Base-by-base conservation (phyloP, 2,797 vertebrate species). In the Schizothorax lantsangensis region DNA sequence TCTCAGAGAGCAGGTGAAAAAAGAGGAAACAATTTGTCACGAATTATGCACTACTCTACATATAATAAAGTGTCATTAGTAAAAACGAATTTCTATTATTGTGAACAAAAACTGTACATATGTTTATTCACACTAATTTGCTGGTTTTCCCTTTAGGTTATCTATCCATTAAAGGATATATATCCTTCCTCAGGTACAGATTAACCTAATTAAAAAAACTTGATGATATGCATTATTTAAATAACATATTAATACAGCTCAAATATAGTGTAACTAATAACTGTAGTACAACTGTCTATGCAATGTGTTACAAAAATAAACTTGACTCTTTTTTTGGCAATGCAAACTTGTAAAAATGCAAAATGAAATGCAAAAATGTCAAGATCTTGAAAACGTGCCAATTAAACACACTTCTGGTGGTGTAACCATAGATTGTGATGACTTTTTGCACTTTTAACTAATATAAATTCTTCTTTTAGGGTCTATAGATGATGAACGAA, bases 141-240 rank as follows among this genome's bases (percentile, higher is more conserved):
- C 23, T 84, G 19, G 8, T 5, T 87, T 88, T 36, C 83, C 36
- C 15, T 80, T 86, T 93, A 99, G 98, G 97, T 99, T 78, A 99
- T 99, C 85, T 99, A 98, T 89, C 98, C 98, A 3, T 88, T 99
- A 91, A 98, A 97, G 93, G 96, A 99, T 86, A 96, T 98, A 89
- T 98, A 97, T 93, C 98, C 98, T 6, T 94, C 90, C 90, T 96
- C 96, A 96, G 98, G 98, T 99, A 94, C 84, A 88, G 33, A 17
- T 62, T 0, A 49, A 47, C 40, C n/a, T 79, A 8, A 84, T 72
- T 79, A 21, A 5, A 52, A n/a, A 26, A 23, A 23, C 3, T 0
- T 33, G 40, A 43, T 30, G 19, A 23, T 52, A 43, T 57, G 47
- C 17, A 54, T 30, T 73, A 17, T 26, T 38, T 15, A 64, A 54